Evolutionary conservation across 2,888 invertebrate species (phyloP), one percentile per base, ranked within the genome.

Genomic region (Andrena trimmerana): DNA sequence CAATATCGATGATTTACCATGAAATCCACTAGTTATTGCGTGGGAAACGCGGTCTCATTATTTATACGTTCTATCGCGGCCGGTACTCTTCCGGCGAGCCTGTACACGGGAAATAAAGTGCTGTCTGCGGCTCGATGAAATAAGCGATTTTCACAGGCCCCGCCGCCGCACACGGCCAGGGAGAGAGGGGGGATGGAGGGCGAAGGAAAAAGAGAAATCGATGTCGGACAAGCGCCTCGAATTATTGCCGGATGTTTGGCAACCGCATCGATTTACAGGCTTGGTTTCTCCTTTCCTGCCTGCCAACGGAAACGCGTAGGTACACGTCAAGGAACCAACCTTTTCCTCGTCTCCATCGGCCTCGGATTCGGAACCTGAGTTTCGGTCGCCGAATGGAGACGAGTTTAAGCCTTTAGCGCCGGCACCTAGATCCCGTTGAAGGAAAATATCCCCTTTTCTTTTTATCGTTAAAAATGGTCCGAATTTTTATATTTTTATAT

Each of bases 1-100:
- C 91, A 92, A 91, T 92, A 90, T 90, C 89, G 86, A 90, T 92
- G 92, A 92, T 92, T 92, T 92, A 92, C 87, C 91, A 87, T 87
- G 85, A 85, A 86, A 87, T 86, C 85, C 84, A 78, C 81, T 86
- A 85, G 90, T 92, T 92, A 91, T 92, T 91, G 89, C 92, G 88
- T 84, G 86, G 81, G 81, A 89, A 88, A 86, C 83, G 83, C 84
- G 89, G 84, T 83, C 84, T 89, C 89, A 88, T 92, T 92, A 91
- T 91, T 91, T 91, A 92, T 89, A 88, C 87, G 83, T 86, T 87
- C 81, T 78, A 84, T 73, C 78, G 85, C 67, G 70, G 57, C 7
- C 68, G 86, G 67, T 76, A 77, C 70, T 80, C 87, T 89, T 84
- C 75, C 82, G 75, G 73, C 74, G 69, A 67, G 73, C 75, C 62